Evolutionary conservation across 2,113 vertebrate genomes (phyloP).

Genomic region (Elephantulus edwardii): DNA sequence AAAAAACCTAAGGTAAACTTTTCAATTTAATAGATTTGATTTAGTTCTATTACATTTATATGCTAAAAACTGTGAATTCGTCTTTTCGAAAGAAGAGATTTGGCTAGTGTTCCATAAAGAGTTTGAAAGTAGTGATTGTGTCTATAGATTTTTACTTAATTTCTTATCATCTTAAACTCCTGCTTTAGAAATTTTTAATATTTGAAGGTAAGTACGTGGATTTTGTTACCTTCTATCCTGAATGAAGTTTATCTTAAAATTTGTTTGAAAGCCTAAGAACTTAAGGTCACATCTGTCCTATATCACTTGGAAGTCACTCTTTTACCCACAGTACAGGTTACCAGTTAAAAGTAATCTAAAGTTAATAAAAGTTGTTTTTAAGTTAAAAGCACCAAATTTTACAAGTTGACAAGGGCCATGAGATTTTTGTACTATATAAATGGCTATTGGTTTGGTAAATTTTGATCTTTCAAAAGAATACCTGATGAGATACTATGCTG

Average conservation of each 20-base stretch:
- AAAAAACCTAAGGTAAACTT: not conserved
- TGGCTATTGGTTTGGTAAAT: not conserved
- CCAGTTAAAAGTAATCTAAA: slow-evolving; percentile 10
- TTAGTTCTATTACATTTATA: not conserved
- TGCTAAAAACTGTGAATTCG: slow-evolving; percentile 14
- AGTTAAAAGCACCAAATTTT: slow-evolving; percentile 28
- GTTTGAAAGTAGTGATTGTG: slow-evolving; percentile 33
- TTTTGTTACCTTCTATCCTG: slow-evolving; percentile 29
- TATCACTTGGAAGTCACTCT: not conserved
- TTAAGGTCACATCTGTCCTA: not conserved
- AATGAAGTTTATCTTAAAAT: slow-evolving; percentile 40
- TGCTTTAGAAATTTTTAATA: slow-evolving; percentile 31
- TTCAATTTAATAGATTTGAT: slow-evolving; percentile 33
- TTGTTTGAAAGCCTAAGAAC: not conserved
- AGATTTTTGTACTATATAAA: not conserved
- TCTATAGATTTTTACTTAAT: slow-evolving; percentile 25
- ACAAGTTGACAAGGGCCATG: not conserved
- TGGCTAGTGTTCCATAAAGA: slow-evolving; percentile 4
- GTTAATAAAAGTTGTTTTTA: slow-evolving; percentile 43
- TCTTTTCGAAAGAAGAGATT: slow-evolving; percentile 30
- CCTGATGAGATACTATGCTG: not conserved
- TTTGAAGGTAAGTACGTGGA: slow-evolving; percentile 58
- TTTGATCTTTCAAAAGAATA: slow-evolving; percentile 28
- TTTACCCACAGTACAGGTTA: not conserved
- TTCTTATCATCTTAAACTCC: slow-evolving; percentile 27